Evolutionary conservation across 2,888 invertebrate genomes (phyloP), one percentile per base, ranked within the genome.

Genomic region (Norana najaformis): DNA sequence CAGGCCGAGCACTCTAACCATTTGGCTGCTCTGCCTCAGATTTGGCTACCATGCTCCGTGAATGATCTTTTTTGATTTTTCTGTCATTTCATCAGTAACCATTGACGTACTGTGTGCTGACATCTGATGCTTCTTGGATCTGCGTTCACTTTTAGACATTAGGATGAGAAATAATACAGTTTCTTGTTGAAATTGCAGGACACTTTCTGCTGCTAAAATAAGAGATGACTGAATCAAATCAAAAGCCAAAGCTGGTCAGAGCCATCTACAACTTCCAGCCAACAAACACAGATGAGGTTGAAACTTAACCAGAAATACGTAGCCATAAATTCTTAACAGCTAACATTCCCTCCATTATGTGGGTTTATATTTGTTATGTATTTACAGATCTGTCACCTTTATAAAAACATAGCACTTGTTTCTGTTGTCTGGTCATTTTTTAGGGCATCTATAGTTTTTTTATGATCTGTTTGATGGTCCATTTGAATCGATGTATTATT

Each of bases 231-330:
- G 89, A 89, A 34, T 36, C 37, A 34, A n/a, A 30, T 89, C 83
- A 83, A 34, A 37, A 38, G 39, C 37, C 85, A 20, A 89, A 83
- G 39, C 90, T 89, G 88, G 98, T 98, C 90, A 97, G 97, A 95
- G 98, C 98, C 91, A 96, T 98, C 93, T 98, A 97, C 95, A 97
- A 97, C 91, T 99, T 98, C 95, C 97, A 97, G 95, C 98, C 98
- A 92, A 97, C 97, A 94, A 99, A 99, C 95, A 99, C 99, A 95
- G 99, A 99, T 96, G 99, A 99, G 96, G 97, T 97, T 14, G 34
- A 13, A 69, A n/a, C 47, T 47, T 5, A 23, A 23, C 47, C 47
- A 47, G 47, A 47, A 47, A 23, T 47, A 47, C 23, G 1, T 47
- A 1, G 23, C 47, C 20, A 47, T 20, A 20, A 3, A 47, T 47